phyloP scores from a whole-genome alignment of 2,888 invertebrate genomes.

The Malthinus flaveolus region DNA sequence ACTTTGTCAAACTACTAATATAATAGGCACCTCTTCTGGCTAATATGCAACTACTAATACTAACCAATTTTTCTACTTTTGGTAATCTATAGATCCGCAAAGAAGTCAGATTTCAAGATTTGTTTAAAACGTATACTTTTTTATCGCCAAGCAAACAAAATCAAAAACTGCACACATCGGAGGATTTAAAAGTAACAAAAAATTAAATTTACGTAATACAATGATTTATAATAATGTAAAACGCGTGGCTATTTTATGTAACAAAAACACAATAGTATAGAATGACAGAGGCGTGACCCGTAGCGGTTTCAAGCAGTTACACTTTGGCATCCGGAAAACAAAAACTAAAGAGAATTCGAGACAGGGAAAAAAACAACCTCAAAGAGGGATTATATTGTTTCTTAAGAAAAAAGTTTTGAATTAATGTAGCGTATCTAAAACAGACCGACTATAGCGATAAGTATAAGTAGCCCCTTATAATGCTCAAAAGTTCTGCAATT shows the following conservation, averaged over 20 bases:
- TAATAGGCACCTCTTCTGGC: too few species aligned
- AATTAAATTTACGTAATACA: constrained; percentile 1
- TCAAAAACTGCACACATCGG: too few species aligned
- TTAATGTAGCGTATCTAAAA: constrained; percentile 50
- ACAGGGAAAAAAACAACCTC: constrained; percentile 29
- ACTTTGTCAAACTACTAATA: too few species aligned
- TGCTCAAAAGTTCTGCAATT: constrained; percentile 38
- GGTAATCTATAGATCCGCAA: too few species aligned
- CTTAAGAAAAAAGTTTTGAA: constrained; percentile 45
- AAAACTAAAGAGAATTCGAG: constrained; percentile 40
- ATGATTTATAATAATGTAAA: constrained; percentile 10
- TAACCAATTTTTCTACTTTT: too few species aligned
- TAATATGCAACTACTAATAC: too few species aligned
- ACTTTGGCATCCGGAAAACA: constrained; percentile 45
- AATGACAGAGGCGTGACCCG: constrained; percentile 43
- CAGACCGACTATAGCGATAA: constrained; percentile 43
- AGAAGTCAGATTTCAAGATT: too few species aligned
- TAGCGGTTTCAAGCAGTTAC: constrained; percentile 48
- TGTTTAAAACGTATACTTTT: too few species aligned
- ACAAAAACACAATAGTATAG: constrained; percentile 32
- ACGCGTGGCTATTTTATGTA: constrained; percentile 29
- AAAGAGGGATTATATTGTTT: constrained; percentile 42
- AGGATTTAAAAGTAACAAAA: neutral
- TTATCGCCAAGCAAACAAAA: too few species aligned
- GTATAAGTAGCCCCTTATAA: constrained; percentile 44